Conservation (phyloP, 1,140 invertebrate species). For the Thaumatotibia leucotreta region DNA sequence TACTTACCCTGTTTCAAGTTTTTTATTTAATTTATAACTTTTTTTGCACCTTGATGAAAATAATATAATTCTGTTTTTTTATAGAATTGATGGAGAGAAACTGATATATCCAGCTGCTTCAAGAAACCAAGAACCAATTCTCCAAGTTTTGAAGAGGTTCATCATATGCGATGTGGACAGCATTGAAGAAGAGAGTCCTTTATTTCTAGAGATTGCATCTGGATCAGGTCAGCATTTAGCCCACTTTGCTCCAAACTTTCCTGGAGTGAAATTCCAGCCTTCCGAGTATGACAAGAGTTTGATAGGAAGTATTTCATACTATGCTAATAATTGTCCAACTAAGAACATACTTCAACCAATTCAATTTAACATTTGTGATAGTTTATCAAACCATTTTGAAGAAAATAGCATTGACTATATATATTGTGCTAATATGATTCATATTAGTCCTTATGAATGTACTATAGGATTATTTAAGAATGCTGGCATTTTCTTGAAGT, state of each 20-base stretch:
- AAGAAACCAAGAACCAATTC: conserved; percentile 87
- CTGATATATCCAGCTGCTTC: conserved; percentile 83
- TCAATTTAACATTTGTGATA: conserved; percentile 80
- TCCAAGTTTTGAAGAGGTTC: conserved; percentile 82
- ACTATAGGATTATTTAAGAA: conserved; percentile 85
- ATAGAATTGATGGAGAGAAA: conserved; percentile 61
- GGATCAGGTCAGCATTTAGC: conserved; percentile 90
- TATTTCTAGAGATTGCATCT: conserved; percentile 87
- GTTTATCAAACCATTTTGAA: conserved; percentile 69
- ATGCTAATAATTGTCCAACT: conserved; percentile 78
- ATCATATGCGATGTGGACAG: conserved; percentile 66
- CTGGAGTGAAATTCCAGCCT: conserved; percentile 86
- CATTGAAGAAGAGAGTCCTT: conserved; percentile 57
- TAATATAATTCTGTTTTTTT: conserved; percentile 30
- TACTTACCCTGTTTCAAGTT: too few species aligned
- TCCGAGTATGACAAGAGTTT: conserved; percentile 82
- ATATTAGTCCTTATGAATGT: conserved; percentile 84
- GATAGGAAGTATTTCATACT: conserved; percentile 83
- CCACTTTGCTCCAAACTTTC: conserved; percentile 86
- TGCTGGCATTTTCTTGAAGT: conserved; percentile 81
- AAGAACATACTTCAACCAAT: conserved; percentile 83
- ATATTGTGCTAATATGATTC: conserved; percentile 91
- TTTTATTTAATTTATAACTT: too few species aligned
- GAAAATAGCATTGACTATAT: conserved; percentile 84
- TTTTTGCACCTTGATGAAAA: too few species aligned